phyloP scores from a whole-genome alignment of 2,797 vertebrate genomes.

The Graptemys geographica region DNA sequence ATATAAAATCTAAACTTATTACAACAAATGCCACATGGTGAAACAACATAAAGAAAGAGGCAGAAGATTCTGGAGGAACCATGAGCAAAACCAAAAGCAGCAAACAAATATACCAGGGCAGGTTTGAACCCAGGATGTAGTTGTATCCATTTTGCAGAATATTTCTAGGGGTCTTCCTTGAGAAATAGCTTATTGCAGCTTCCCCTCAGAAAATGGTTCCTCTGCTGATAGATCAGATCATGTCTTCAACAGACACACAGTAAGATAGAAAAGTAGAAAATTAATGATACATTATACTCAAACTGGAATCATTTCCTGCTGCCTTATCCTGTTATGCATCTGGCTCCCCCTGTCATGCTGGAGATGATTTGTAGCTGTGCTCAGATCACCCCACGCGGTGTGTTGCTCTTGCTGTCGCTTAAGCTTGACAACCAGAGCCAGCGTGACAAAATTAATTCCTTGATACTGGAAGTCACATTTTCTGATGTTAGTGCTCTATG shows the following conservation, averaged over 20 bases:
- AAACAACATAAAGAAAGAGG: not conserved
- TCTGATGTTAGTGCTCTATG: not conserved
- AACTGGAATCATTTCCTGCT: not conserved
- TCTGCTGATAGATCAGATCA: not conserved
- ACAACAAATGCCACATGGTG: not conserved
- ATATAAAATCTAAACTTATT: not conserved
- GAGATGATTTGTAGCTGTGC: not conserved
- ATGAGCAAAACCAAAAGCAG: not conserved
- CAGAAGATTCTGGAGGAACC: not conserved
- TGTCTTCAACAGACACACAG: not conserved
- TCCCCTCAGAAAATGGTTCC: not conserved
- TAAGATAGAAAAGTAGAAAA: not conserved
- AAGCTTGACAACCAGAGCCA: not conserved
- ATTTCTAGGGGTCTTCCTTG: not conserved
- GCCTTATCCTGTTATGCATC: not conserved
- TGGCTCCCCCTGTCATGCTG: not conserved
- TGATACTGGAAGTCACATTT: not conserved
- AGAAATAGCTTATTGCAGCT: not conserved
- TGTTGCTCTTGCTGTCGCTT: not conserved
- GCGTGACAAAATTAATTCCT: not conserved
- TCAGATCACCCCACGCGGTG: not conserved
- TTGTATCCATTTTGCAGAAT: not conserved
- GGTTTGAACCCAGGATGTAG: not conserved
- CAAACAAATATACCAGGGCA: not conserved
- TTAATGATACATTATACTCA: not conserved